These are phyloP conservation scores for Shargacucullia verbasci DNA, from an alignment of 2,888 invertebrate genomes.

Conservation along the genomic window DNA sequence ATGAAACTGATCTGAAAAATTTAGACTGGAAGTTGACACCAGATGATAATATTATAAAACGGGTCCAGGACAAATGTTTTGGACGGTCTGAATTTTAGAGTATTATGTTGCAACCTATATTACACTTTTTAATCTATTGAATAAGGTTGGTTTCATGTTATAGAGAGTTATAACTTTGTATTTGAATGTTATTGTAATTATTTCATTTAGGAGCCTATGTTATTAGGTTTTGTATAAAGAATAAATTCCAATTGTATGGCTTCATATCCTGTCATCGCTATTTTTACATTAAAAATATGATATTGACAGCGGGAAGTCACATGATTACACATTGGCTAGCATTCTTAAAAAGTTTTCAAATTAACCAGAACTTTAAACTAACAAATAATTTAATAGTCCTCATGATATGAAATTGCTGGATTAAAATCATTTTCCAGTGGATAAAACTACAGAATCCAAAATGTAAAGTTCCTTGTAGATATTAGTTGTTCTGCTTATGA, in stretches of 20 bases:
- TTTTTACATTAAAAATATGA: constrained; percentile 55
- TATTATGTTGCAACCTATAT: constrained; percentile 45
- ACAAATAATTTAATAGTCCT: too few relatives aligned
- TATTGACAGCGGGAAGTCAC: constrained; percentile 50
- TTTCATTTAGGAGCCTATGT: constrained; percentile 38
- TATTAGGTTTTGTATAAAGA: constrained; percentile 43
- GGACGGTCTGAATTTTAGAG: constrained; percentile 74
- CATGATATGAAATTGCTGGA: too few relatives aligned
- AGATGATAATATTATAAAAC: constrained; percentile 76
- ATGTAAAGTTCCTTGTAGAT: too few relatives aligned
- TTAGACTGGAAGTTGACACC: constrained; percentile 78
- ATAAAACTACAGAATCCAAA: too few relatives aligned
- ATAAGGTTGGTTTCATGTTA: constrained; percentile 22
- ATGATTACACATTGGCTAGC: constrained; percentile 47
- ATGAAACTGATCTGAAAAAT: constrained; percentile 65
- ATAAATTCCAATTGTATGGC: constrained; percentile 52
- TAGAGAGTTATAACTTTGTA: background rate
- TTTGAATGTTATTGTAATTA: constrained; percentile 18
- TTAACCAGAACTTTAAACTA: constrained; percentile 30
- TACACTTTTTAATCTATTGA: constrained; percentile 43
- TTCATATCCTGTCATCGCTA: constrained; percentile 54
- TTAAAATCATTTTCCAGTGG: too few relatives aligned
- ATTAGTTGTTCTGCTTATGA: too few relatives aligned
- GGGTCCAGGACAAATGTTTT: constrained; percentile 78
- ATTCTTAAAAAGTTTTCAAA: constrained; percentile 46